Evolutionary conservation across 2,113 vertebrate genomes (phyloP), one percentile per base, ranked within the genome.

Genomic region (Pterocles burchelli): DNA sequence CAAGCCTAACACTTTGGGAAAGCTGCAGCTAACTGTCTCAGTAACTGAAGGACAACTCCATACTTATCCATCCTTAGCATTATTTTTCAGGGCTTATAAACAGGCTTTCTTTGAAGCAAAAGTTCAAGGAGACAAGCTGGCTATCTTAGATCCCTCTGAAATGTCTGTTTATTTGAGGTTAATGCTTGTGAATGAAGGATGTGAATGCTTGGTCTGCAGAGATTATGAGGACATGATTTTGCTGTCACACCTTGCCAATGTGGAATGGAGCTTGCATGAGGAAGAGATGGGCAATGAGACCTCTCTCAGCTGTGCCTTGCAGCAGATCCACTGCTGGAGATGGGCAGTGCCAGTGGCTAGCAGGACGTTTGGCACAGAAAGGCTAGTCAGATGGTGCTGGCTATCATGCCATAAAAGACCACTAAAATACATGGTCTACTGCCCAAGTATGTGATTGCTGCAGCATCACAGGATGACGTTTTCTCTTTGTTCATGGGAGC

Each of bases 1-100:
- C 73, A 88, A 16, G 58, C 16, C 73, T 86, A 66, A 75, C 65
- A 33, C 95, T 95, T 89, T 83, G 87, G 76, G 82, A 59, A 57
- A 85, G 34, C 76, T 88, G 17, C 84, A 78, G 73, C 61, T 94
- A 73, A 65, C 49, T 85, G 68, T 93, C 33, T 75, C 59, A 59
- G 61, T 85, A 78, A 67, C 34, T 25, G 38, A 76, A 75, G 48
- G 79, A 58, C 29, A 46, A 1, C 33, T 59, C 54, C 25, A 8
- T 41, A 31, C 66, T 89, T 52, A 29, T 24, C 68, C 21, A 13
- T 17, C 36, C 11, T n/a, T 49, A 22, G 19, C 58, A 74, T 66
- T 85, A 62, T 79, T 68, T 41, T 75, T 68, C 61, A 57, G 65
- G 12, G 11, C 13, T 46, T 59, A 33, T 43, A 17, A 71, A 57